Evolutionary conservation across 2,797 vertebrate genomes (phyloP), one percentile per base, ranked within the genome.

Genomic region (Spea hammondii): DNA sequence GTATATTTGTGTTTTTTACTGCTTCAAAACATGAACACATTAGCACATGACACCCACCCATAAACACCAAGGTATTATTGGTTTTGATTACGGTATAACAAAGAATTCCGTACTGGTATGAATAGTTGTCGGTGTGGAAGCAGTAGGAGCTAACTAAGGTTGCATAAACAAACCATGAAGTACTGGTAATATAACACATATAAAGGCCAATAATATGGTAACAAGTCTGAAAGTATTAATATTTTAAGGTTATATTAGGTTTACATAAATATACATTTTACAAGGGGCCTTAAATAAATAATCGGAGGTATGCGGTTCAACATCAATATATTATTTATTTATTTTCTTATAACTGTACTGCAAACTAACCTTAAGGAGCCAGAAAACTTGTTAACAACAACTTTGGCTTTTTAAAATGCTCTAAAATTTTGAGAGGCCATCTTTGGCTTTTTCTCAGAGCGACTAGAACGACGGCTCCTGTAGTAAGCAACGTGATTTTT

Each of bases 261-360:
- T 92, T 92, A 91, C 88, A 89, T 90, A 89, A 92, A 92, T 32
- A 92, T 92, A 91, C 89, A 90, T 93, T 91, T 91, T 90, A 91
- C 88, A 89, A 89, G 89, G 65, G 68, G 84, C 88, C 83, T 83
- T 87, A 88, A 91, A 91, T 91, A 91, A 91, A 91, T 32, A 32
- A 32, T 32, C 32, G 3, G 32, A 32, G 32, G 32, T 32, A 3
- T 32, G 32, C 32, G 2, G 32, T 32, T 32, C 32, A 32, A 32
- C 32, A 32, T 32, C 32, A 32, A 32, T 32, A 32, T 32, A 32
- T 32, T 3, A 32, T 32, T 32, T 1, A 32, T 32, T 32, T 32
- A 2, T 32, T 32, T 32, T 32, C 2, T 32, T 32, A 2, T 32
- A 32, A 32, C 32, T 32, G 32, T 32, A 32, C 32, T 32, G 32